Percentiles rank a stretch among this genome's conserved stretches.
These are phyloP conservation scores for Osedax fenrisi DNA, from an alignment of 2,888 invertebrate genomes.

Conservation along the genomic window DNA sequence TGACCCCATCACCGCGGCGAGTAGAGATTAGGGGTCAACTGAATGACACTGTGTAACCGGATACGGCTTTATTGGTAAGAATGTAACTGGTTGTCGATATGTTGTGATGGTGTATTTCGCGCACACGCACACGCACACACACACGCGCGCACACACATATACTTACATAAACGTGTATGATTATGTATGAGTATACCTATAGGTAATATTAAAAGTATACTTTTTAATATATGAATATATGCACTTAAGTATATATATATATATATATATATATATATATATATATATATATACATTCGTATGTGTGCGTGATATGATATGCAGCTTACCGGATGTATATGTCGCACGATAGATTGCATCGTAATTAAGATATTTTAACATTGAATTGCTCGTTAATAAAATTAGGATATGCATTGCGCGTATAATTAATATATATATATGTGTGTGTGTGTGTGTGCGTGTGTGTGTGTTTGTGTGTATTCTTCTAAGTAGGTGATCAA, in stretches of 20 bases:
- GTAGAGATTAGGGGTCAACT: too few species aligned
- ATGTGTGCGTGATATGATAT: background rate
- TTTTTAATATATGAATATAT: background rate
- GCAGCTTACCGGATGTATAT: background rate
- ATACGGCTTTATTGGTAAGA: too few species aligned
- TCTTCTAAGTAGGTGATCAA: background rate
- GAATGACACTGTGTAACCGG: too few species aligned
- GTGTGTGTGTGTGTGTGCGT: background rate
- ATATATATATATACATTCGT: background rate
- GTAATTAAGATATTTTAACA: too few species aligned
- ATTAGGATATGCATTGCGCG: too few species aligned
- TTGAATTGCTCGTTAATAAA: too few species aligned
- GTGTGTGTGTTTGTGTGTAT: background rate
- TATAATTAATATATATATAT: too few species aligned
- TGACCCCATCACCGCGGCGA: too few species aligned
- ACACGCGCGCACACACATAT: background rate
- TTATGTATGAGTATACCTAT: background rate
- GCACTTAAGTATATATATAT: background rate
- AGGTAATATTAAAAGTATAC: background rate
- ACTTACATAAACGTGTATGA: background rate
- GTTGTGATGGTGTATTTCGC: too few species aligned
- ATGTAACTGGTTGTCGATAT: too few species aligned
- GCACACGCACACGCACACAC: background rate
- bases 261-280: slow-evolving; percentile 2
- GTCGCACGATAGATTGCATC: too few species aligned